phyloP scores from a whole-genome alignment of 2,113 vertebrate genomes.

The Odobenus rosmarus region DNA sequence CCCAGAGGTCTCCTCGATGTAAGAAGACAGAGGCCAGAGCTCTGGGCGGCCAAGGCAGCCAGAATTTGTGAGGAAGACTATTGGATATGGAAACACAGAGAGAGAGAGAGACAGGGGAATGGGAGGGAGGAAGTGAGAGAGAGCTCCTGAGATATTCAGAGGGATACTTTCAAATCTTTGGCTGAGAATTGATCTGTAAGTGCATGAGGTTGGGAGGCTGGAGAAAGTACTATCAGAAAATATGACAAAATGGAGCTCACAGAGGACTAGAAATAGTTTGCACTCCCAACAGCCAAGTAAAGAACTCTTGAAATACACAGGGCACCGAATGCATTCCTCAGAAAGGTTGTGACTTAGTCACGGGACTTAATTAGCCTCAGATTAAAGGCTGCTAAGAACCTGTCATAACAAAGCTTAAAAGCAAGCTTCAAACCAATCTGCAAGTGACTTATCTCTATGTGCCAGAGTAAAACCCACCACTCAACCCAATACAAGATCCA shows the following conservation, averaged over 20 bases:
- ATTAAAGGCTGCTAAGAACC: not conserved
- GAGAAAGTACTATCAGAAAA: not conserved
- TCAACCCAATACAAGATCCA: not conserved
- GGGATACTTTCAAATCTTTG: not conserved
- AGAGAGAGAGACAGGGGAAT: not conserved
- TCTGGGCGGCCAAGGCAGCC: not conserved
- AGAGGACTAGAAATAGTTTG: not conserved
- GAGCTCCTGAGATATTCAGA: not conserved
- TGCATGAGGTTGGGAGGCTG: not conserved
- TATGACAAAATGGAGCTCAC: not conserved
- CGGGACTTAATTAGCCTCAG: not conserved
- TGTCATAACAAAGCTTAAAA: not conserved
- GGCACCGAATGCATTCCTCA: not conserved
- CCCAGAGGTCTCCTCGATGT: fast-evolving
- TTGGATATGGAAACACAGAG: fast-evolving
- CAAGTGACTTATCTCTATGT: not conserved
- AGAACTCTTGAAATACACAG: not conserved
- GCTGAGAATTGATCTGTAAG: not conserved
- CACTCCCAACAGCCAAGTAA: not conserved
- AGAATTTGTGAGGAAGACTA: too few relatives aligned
- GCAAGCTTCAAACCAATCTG: not conserved
- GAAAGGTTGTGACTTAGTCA: not conserved
- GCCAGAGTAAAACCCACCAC: not conserved
- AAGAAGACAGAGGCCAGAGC: not conserved
- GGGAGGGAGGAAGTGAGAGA: too few relatives aligned